Base-by-base conservation (phyloP, 2,888 invertebrate species). In the Oxytorus armatus region DNA sequence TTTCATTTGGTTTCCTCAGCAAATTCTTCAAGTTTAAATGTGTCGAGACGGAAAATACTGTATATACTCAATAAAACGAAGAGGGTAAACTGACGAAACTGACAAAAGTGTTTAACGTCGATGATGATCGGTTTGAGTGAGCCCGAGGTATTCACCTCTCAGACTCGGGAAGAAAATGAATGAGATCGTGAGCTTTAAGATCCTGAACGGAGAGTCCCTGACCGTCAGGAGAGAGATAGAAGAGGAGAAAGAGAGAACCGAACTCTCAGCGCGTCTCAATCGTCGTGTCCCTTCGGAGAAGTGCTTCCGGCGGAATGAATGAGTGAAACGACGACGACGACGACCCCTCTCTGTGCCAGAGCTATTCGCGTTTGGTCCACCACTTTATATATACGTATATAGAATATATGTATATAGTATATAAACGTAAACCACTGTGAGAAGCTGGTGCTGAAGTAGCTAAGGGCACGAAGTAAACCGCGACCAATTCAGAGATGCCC, bases 271-370 rank as follows among this genome's bases (percentile, higher is more conserved):
- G 83, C 85, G 83, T 87, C 86, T 88, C 86, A 88, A 87, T 88
- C 88, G 86, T 85, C 77, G 73, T 77, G 55, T 77, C 82, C 85
- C 85, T 81, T 84, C 82, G 80, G 42, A 85, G 85, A 87, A 88
- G 88, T 87, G 88, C 87, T 89, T 89, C 88, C 88, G 89, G 87
- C 75, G 82, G 84, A 83, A 88, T 88, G 89, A 89, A 89, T 88
- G 88, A 84, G 82, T 83, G 85, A 59, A 65, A 77, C 80, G 80
- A 81, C 59, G 75, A 76, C 57, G 61, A 72, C 59, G 21, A 66
- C 36, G 68, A 66, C 66, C 76, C 70, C 79, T 73, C 76, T 63
- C 72, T 68, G 76, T 61, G 76, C 76, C 70, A 66, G 33, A 66
- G 76, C 79, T 70, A 68, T 80, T 80, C 76, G 79, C 79, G 21